These are phyloP conservation scores for Anomalospiza imberbis DNA, from an alignment of 2,797 vertebrate genomes.

Conservation along the genomic window DNA sequence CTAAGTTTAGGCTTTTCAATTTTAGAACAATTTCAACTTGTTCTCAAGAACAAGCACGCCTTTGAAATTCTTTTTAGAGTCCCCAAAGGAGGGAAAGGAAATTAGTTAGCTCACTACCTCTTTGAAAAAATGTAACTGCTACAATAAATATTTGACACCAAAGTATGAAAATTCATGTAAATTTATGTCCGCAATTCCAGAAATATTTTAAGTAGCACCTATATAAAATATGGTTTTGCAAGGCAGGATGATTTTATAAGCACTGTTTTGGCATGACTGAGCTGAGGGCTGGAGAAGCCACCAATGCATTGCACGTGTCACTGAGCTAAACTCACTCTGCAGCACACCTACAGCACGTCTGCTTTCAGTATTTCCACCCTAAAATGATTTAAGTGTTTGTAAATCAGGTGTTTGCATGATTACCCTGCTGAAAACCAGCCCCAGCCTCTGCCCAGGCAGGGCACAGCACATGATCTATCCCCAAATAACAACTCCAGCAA, in stretches of 20 bases:
- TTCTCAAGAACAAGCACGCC: slow-evolving; percentile 48
- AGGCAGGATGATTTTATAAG: not conserved
- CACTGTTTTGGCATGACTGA: not conserved
- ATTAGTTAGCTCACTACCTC: slow-evolving; percentile 57
- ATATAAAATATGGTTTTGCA: not conserved
- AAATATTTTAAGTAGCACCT: slow-evolving; percentile 35
- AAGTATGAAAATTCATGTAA: slow-evolving; percentile 58
- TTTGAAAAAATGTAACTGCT: slow-evolving; percentile 45
- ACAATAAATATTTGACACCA: slow-evolving; percentile 55
- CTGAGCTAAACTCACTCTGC: not conserved
- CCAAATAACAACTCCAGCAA: not conserved
- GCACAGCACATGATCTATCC: not conserved
- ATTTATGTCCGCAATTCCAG: slow-evolving; percentile 35
- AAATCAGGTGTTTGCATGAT: not conserved
- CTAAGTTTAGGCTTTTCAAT: slow-evolving; percentile 46
- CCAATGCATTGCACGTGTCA: not conserved
- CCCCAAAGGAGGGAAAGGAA: slow-evolving; percentile 58
- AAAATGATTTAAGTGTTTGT: not conserved
- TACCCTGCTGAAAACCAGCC: not conserved
- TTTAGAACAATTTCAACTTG: slow-evolving; percentile 61
- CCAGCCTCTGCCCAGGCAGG: not conserved
- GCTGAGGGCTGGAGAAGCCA: not conserved
- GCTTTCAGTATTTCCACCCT: not conserved
- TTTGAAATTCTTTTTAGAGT: slow-evolving; percentile 61
- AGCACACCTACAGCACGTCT: rapidly evolving